Conservation (phyloP, 2,888 invertebrate species). For the Cheilosia scutellata region DNA sequence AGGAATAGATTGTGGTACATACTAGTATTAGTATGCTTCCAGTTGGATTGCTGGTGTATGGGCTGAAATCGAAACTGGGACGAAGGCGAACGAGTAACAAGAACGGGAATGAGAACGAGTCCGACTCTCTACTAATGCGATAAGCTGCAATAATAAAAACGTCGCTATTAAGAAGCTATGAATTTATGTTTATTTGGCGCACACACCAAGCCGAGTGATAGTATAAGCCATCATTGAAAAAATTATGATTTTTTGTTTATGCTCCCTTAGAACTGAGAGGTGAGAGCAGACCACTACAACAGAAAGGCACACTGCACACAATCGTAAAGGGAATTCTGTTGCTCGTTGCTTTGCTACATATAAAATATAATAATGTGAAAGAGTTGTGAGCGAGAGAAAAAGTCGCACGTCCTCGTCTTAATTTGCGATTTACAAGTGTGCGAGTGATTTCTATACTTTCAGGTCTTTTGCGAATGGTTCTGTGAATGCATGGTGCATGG, state of each 20-base stretch:
- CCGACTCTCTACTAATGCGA: constrained; percentile 35
- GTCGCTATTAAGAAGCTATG: constrained; percentile 10
- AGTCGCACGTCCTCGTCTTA: constrained; percentile 21
- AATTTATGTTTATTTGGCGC: constrained; percentile 11
- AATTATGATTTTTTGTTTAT: constrained; percentile 30
- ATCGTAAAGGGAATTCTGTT: constrained; percentile 21
- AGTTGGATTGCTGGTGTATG: constrained; percentile 13
- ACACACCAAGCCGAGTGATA: constrained; percentile 21
- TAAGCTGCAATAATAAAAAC: constrained; percentile 37
- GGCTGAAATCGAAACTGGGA: constrained; percentile 34
- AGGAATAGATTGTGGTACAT: not conserved
- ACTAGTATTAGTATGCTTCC: constrained; percentile 8
- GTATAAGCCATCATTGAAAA: constrained; percentile 30
- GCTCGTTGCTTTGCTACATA: too few relatives aligned
- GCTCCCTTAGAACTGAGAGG: not conserved
- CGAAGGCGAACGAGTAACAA: constrained; percentile 38
- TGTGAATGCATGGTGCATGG: constrained; percentile 50
- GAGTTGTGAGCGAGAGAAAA: constrained; percentile 10
- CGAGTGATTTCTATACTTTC: constrained; percentile 21
- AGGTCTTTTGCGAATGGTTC: constrained; percentile 15
- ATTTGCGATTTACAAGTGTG: constrained; percentile 36
- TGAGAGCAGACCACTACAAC: constrained; percentile 37
- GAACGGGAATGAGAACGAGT: constrained; percentile 11
- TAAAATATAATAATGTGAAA: too few relatives aligned
- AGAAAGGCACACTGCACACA: not conserved